Base-by-base conservation (phyloP, 1,140 invertebrate species). In the Ladona fulva region DNA sequence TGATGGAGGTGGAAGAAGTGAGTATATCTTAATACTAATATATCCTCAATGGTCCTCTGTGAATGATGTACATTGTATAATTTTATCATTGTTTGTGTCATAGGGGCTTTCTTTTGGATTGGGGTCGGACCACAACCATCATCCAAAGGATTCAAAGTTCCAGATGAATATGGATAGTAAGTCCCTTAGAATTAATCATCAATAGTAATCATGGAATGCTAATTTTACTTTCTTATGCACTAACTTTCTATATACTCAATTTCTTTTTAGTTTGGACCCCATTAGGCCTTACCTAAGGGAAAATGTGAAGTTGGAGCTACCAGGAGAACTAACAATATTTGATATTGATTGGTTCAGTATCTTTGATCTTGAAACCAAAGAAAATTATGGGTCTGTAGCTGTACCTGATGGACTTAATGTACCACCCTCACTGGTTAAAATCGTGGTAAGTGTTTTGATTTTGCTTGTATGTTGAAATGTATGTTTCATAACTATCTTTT, bases 161-260 rank as follows among this genome's bases (percentile, higher is more conserved):
- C 95, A 1, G 94, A 97, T 85, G 95, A 97, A 86, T 90, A 92
- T 80, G 95, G 95, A 89, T 97, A 96, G 94, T 96, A 86, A 93
- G 94, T 91, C 79, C 79, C 76, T 75, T 76, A 44, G 8, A 37
- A 37, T 37, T 5, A 37, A 37, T 37, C 1, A 37, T 37, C 1
- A 37, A 37, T 5, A 5, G 29, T 37, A 37, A 37, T 37, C 29
- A 5, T 37, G 29, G 29, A n/a, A n/a, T n/a, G n/a, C n/a, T n/a
- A n/a, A n/a, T n/a, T n/a, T n/a, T n/a, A n/a, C n/a, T n/a, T n/a
- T n/a, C n/a, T n/a, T n/a, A n/a, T 37, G 29, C 29, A 5, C 29
- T 77, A 16, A n/a, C 37, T 76, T 42, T 77, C 14, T 74, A 74
- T 29, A 73, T 3, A 74, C 74, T 14, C 22, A 59, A 73, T 16